Base-by-base conservation (phyloP, 1,140 invertebrate species). In the Drosophila ercepeae region DNA sequence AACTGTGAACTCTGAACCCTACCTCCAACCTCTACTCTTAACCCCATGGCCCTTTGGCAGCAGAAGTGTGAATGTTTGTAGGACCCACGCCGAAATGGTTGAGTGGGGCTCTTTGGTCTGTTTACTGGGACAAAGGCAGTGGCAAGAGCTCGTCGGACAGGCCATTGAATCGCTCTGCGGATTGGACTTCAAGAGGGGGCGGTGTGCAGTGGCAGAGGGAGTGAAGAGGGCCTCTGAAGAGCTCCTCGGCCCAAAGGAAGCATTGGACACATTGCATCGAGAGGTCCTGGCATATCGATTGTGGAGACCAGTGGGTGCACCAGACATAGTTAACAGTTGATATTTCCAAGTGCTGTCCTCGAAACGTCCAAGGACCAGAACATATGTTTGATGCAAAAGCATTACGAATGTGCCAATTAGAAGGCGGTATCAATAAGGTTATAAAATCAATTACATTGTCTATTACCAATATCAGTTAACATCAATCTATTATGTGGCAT, bases 101-200 rank as follows among this genome's bases (percentile, higher is more conserved):
- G 57, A 84, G 64, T 71, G 79, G 51, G 55, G 65, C 82, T 58
- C 81, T 86, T 76, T 61, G 64, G 60, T 51, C 60, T 86, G 76
- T 86, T 86, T 76, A 60, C 81, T 46, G 60, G 45, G 68, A 84
- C 81, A 84, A 84, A 76, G 76, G 76, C 63, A 54, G 72, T 76
- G 81, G 74, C 53, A 75, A 84, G 81, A 75, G 81, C 75, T 76
- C 61, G 71, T 64, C 64, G 72, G 69, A 83, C 74, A 74, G 74
- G 63, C 72, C 77, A 77, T 74, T 82, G 78, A 82, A 58, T 49
- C 41, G 79, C 41, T 51, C 71, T 54, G 50, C 76, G 51, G 34
- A 79, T 61, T 63, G 60, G 34, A 19, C 14, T 18, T 52, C 42
- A 74, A 64, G 53, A 64, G 53, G 42, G 42, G 54, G 11, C 18